Evolutionary conservation across 1,140 invertebrate species (phyloP).

Genomic region (Leptoteleia sp.): DNA sequence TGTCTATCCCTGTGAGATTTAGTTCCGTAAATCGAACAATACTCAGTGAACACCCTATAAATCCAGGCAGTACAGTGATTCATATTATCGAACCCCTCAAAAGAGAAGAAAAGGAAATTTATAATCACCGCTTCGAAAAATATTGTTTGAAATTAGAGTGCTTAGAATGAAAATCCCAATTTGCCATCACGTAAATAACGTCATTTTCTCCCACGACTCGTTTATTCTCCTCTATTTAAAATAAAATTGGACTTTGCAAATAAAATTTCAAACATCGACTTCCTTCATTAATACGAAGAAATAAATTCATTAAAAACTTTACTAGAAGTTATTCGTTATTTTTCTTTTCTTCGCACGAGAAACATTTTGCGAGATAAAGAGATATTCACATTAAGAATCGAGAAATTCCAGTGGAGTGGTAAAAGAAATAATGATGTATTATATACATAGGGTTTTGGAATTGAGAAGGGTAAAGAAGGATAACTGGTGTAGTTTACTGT

Average conservation of each 20-base stretch:
- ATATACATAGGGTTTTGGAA: constrained; percentile 25
- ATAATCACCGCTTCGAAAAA: too few species aligned
- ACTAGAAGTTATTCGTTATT: too few species aligned
- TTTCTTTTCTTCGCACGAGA: constrained; percentile 7
- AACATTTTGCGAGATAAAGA: constrained; percentile 29
- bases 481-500: constrained; percentile 30
- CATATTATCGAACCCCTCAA: constrained; percentile 1
- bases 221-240: too few species aligned
- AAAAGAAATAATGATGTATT: constrained; percentile 36
- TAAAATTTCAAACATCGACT: too few species aligned
- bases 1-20: constrained; percentile 57
- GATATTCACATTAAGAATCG: constrained; percentile 23
- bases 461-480: constrained; percentile 19
- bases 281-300: too few species aligned
- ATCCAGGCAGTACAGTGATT: constrained; percentile 46
- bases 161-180: too few species aligned
- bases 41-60: constrained; percentile 41
- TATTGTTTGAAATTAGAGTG: too few species aligned
- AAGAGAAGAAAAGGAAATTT: constrained; percentile 2
- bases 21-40: constrained; percentile 60
- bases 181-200: background rate
- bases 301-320: too few species aligned
- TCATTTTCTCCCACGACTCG: background rate
- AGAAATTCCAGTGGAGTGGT: constrained; percentile 12
- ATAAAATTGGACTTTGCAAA: too few species aligned